These are phyloP conservation scores for Coregonus suidteri DNA, from an alignment of 2,797 vertebrate species.

Conservation along the genomic window DNA sequence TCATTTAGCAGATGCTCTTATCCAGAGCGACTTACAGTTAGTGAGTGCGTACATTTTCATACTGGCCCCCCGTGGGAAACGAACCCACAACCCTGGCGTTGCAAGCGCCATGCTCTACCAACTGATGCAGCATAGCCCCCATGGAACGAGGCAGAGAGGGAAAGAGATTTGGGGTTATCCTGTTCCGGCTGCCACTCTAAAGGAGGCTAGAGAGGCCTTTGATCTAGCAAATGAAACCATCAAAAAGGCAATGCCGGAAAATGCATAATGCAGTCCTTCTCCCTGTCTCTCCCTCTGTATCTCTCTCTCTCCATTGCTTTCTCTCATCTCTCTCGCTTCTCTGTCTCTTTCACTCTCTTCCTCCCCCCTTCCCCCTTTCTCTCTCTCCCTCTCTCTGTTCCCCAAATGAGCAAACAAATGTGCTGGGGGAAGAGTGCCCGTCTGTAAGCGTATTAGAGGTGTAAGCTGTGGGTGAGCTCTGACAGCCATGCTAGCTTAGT, in stretches of 20 bases:
- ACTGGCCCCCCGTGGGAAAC: no score
- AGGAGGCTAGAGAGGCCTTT: slow-evolving; percentile 41
- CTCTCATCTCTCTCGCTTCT: neutral
- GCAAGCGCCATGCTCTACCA: no score
- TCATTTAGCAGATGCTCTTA: no score
- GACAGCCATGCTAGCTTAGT: slow-evolving; percentile 49
- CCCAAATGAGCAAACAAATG: slow-evolving; percentile 63
- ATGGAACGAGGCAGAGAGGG: slow-evolving; percentile 3
- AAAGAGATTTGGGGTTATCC: slow-evolving; percentile 30
- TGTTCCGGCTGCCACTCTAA: slow-evolving; percentile 19
- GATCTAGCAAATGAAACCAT: slow-evolving; percentile 52
- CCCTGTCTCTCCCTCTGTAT: slow-evolving; percentile 1
- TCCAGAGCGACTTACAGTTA: no score
- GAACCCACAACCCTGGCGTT: no score
- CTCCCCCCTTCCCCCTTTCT: neutral
- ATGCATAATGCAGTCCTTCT: slow-evolving; percentile 26
- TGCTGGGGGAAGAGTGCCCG: slow-evolving; percentile 43
- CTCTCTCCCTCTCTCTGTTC: slow-evolving; percentile 3
- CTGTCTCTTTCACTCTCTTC: slow-evolving; percentile 9
- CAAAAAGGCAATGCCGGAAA: slow-evolving; percentile 36
- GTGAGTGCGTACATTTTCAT: no score
- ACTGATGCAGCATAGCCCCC: slow-evolving; percentile 1
- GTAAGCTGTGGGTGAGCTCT: slow-evolving; percentile 50
- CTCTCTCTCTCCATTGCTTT: slow-evolving; percentile 7
- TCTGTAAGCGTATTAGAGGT: slow-evolving; percentile 63